These are phyloP conservation scores for Philypnodon macrostomus DNA, from an alignment of 2,797 vertebrate genomes.

Conservation along the genomic window DNA sequence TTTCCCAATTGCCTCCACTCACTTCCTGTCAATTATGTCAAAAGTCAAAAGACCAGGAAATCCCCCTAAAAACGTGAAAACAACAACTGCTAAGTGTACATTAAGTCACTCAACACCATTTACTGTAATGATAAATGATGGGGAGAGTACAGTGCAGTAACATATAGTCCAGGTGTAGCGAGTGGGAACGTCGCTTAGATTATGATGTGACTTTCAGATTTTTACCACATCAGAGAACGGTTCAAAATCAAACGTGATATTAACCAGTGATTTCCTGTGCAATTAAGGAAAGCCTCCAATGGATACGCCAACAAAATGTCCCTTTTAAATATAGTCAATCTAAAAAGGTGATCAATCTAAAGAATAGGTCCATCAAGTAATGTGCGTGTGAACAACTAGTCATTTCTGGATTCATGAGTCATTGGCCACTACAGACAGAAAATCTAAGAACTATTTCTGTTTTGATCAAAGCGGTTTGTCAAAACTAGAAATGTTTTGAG, in stretches of 20 bases:
- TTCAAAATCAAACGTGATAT: conserved; percentile 50
- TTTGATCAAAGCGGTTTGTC: too few relatives aligned
- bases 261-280: background rate
- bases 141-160: conserved; percentile 1
- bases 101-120: conserved; percentile 8
- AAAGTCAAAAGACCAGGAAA: conserved; percentile 56
- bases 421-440: too few relatives aligned
- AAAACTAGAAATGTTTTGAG: too few relatives aligned
- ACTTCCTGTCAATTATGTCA: conserved; percentile 53
- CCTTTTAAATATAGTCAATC: too few relatives aligned
- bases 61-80: conserved; percentile 47
- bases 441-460: too few relatives aligned
- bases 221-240: conserved; percentile 69
- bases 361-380: too few relatives aligned
- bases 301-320: too few relatives aligned
- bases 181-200: conserved; percentile 4
- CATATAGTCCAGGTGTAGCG: conserved; percentile 12
- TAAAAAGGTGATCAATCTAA: too few relatives aligned
- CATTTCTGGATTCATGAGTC: too few relatives aligned
- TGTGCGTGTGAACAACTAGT: too few relatives aligned
- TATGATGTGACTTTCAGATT: conserved; percentile 39
- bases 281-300: too few relatives aligned
- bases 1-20: conserved; percentile 37
- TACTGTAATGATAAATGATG: conserved; percentile 15
- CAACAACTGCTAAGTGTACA: conserved; percentile 19